These are phyloP conservation scores for Drosophila kurseongensis DNA, from an alignment of 1,140 invertebrate species.

Conservation along the genomic window DNA sequence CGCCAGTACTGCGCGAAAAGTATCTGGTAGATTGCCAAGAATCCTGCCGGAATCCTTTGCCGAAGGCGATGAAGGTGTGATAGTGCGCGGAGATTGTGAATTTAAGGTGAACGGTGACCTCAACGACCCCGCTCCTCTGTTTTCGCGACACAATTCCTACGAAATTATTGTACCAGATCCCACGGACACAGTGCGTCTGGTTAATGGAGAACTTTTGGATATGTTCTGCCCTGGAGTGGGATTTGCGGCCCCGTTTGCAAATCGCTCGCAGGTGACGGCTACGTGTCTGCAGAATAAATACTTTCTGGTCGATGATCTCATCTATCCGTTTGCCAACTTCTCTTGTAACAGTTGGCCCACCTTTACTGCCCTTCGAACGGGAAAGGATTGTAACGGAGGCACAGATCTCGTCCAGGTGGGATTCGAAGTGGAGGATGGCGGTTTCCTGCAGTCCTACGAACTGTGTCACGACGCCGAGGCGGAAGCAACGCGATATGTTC, in stretches of 20 bases:
- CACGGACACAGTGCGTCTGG: conserved; percentile 64
- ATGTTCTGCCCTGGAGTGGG: conserved; percentile 70
- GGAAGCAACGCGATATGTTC: conserved; percentile 84
- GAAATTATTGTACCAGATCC: conserved; percentile 72
- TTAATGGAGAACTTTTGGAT: conserved; percentile 70
- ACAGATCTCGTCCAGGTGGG: conserved; percentile 78
- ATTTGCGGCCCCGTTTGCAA: conserved; percentile 60
- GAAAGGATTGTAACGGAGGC: conserved; percentile 73
- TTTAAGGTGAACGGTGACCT: conserved; percentile 76
- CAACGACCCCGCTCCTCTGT: conserved; percentile 70
- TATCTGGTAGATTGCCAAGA: conserved; percentile 33
- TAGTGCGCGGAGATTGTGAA: conserved; percentile 67
- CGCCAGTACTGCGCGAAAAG: conserved; percentile 11
- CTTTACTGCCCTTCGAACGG: conserved; percentile 76
- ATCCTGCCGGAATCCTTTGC: conserved; percentile 41
- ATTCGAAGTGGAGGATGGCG: conserved; percentile 69
- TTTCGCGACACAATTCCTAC: conserved; percentile 51
- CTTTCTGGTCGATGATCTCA: conserved; percentile 66
- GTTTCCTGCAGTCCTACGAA: conserved; percentile 83
- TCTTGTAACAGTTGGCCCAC: conserved; percentile 64
- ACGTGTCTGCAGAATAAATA: conserved; percentile 75
- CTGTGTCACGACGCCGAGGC: conserved; percentile 84
- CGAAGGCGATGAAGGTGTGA: conserved; percentile 58
- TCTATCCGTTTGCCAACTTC: conserved; percentile 74
- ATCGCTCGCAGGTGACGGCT: conserved; percentile 58